These are phyloP conservation scores for Fratercula arctica DNA, from an alignment of 2,797 vertebrate genomes.

Conservation along the genomic window DNA sequence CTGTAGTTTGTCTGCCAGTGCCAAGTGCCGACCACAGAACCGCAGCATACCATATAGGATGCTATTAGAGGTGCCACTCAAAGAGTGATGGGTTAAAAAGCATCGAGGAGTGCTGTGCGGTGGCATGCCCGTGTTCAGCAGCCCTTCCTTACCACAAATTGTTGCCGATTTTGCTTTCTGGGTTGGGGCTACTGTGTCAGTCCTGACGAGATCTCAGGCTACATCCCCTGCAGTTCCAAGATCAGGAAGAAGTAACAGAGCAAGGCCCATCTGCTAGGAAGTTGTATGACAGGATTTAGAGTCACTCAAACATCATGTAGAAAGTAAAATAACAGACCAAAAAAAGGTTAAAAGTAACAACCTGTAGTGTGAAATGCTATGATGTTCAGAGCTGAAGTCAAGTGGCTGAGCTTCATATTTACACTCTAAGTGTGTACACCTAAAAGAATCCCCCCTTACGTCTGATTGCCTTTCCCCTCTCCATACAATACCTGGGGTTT, in stretches of 20 bases:
- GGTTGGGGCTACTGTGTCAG: neutral
- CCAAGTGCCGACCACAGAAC: neutral
- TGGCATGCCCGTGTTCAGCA: fast-evolving
- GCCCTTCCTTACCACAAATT: neutral
- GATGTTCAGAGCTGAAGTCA: neutral
- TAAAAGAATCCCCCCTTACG: neutral
- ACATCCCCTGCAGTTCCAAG: neutral
- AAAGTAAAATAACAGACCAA: neutral
- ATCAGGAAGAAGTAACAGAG: neutral
- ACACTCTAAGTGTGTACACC: neutral
- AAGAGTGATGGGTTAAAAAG: neutral
- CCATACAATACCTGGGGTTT: neutral
- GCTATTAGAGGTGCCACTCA: neutral
- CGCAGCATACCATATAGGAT: fast-evolving
- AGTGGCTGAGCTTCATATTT: neutral
- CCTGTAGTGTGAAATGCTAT: neutral
- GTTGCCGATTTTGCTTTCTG: neutral
- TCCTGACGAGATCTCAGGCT: neutral
- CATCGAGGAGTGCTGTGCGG: fast-evolving
- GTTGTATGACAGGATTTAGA: neutral
- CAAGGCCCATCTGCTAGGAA: neutral
- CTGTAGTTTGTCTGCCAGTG: neutral
- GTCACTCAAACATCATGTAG: neutral
- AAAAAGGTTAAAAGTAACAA: neutral
- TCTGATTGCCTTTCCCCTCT: neutral